Conservation (phyloP, 1,140 invertebrate species). For the Drosophila leontia region DNA sequence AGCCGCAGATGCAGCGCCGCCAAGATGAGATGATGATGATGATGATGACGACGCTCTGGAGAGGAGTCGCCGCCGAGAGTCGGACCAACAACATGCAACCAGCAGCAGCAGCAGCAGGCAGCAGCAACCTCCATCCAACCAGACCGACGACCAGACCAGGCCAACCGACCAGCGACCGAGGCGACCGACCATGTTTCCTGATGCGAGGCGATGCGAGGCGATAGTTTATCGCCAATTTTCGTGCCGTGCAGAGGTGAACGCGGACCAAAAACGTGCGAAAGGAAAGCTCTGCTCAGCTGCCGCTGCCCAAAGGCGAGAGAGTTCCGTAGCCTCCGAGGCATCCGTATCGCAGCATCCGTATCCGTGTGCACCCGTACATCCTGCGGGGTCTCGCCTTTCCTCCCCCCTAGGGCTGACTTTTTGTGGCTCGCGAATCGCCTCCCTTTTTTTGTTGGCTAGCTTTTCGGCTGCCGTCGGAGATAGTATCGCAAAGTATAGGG, state of each 20-base stretch:
- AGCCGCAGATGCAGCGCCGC: conserved; percentile 45
- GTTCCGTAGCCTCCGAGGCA: conserved; percentile 16
- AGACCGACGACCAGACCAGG: conserved; percentile 38
- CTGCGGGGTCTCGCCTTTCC: neutral
- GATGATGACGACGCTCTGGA: conserved; percentile 29
- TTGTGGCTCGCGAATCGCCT: conserved; percentile 11
- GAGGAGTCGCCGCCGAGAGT: conserved; percentile 34
- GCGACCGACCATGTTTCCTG: conserved; percentile 84
- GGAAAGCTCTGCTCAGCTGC: conserved; percentile 27
- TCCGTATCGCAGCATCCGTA: conserved; percentile 10
- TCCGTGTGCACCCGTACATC: conserved; percentile 20
- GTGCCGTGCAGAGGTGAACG: conserved; percentile 85
- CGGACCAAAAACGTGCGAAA: conserved; percentile 83
- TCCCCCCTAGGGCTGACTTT: conserved; percentile 14
- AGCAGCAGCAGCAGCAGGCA: neutral
- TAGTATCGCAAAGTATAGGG: neutral
- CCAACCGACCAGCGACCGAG: conserved; percentile 51
- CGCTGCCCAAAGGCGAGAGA: conserved; percentile 34
- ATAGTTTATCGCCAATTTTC: conserved; percentile 85
- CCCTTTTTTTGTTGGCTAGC: neutral
- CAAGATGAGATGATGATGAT: conserved; percentile 48
- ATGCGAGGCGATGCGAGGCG: conserved; percentile 85
- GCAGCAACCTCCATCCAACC: conserved; percentile 31
- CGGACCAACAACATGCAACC: conserved; percentile 35
- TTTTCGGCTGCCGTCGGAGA: conserved; percentile 30